Evolutionary conservation across 2,113 vertebrate genomes (phyloP).

Genomic region (Hippocampus comes): DNA sequence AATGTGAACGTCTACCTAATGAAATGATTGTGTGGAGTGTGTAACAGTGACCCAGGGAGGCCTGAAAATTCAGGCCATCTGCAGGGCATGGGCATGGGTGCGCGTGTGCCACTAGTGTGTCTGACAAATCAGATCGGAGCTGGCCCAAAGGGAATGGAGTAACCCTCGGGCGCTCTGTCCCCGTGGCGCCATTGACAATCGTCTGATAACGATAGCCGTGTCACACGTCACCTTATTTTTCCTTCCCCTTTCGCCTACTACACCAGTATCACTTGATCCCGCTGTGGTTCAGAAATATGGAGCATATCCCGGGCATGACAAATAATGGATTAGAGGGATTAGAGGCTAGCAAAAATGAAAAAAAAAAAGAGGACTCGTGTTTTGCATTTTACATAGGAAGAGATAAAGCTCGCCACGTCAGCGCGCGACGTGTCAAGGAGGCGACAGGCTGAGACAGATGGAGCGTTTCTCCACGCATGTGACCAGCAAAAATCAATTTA

Average conservation of each 20-base stretch:
- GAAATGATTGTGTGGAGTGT: background rate
- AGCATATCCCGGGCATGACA: slow-evolving; percentile 45
- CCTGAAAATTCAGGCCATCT: slow-evolving; percentile 1
- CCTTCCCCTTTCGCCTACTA: background rate
- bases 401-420: slow-evolving; percentile 36
- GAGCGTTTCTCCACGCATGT: slow-evolving; percentile 27
- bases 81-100: background rate
- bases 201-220: slow-evolving; percentile 45
- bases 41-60: background rate
- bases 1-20: background rate
- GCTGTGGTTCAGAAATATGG: slow-evolving; percentile 47
- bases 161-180: slow-evolving; percentile 30
- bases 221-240: slow-evolving; percentile 18
- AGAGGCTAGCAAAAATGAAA: slow-evolving; percentile 58
- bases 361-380: slow-evolving; percentile 32
- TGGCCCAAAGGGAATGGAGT: slow-evolving; percentile 41
- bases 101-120: background rate
- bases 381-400: slow-evolving; percentile 48
- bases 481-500: slow-evolving; percentile 63
- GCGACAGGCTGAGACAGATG: background rate
- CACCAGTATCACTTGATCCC: slow-evolving; percentile 40
- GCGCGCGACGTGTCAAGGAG: slow-evolving; percentile 11
- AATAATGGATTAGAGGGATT: slow-evolving; percentile 66
- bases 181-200: slow-evolving; percentile 28
- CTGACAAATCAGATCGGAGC: slow-evolving; percentile 34